phyloP scores from a whole-genome alignment of 2,113 vertebrate species.

The Delphinus delphis region DNA sequence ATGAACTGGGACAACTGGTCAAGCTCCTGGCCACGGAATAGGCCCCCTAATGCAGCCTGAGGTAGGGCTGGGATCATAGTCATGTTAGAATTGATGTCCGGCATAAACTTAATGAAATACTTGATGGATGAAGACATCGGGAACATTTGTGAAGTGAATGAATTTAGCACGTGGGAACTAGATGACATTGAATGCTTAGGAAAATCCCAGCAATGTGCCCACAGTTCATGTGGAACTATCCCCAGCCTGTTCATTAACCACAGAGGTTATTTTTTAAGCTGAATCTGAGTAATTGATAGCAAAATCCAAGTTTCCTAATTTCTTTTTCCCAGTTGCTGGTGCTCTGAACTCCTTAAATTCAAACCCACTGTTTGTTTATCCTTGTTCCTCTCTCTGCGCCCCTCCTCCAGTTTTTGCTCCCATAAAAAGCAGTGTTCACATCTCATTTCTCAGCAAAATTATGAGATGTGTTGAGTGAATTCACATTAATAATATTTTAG shows the following conservation, averaged over 20 bases:
- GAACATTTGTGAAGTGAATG: neutral
- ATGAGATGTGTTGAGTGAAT: constrained; percentile 52
- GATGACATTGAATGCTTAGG: neutral
- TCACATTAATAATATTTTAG: constrained; percentile 70
- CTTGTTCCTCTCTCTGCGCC: neutral
- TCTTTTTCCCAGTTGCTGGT: neutral
- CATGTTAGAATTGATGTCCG: neutral
- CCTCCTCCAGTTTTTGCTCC: neutral
- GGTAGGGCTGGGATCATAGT: no score
- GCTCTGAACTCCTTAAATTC: neutral
- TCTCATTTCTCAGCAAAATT: constrained; percentile 72
- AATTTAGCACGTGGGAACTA: neutral
- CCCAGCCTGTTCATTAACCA: neutral
- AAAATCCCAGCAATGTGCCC: neutral
- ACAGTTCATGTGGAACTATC: neutral
- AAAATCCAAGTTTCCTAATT: neutral
- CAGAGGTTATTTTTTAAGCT: neutral
- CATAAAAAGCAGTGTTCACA: constrained; percentile 15
- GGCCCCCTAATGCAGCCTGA: neutral
- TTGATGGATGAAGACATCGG: neutral
- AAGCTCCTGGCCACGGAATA: neutral
- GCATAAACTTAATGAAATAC: neutral
- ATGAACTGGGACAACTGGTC: neutral
- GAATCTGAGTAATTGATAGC: neutral
- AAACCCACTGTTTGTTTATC: neutral